These are phyloP conservation scores for Pyrgilauda ruficollis DNA, from an alignment of 2,113 vertebrate genomes.

Conservation along the genomic window DNA sequence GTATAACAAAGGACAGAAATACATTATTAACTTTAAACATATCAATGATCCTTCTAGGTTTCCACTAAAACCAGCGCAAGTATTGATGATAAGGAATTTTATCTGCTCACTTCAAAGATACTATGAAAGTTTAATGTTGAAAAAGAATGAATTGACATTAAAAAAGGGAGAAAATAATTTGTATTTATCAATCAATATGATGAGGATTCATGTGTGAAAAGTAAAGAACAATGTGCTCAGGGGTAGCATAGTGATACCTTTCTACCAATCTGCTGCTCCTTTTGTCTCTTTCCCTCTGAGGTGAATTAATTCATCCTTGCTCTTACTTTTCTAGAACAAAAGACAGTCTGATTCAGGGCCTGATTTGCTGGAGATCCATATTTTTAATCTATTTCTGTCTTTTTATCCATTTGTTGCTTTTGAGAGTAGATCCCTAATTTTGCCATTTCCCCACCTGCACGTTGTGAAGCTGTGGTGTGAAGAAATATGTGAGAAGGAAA, in stretches of 20 bases:
- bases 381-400: not conserved
- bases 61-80: not conserved
- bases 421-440: not conserved
- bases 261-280: not conserved
- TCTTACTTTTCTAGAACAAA: not conserved
- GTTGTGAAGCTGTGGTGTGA: rapidly evolving
- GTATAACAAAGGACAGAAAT: conserved; percentile 5
- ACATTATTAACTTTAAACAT: not conserved
- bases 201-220: not conserved
- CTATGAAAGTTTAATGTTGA: not conserved
- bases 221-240: not conserved
- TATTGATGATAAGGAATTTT: not conserved
- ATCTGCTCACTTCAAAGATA: not conserved
- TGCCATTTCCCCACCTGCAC: not conserved
- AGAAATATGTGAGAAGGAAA: not conserved
- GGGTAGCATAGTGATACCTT: not conserved
- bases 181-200: not conserved
- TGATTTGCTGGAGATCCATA: not conserved
- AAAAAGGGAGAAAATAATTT: not conserved
- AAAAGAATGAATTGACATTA: not conserved
- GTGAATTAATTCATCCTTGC: not conserved
- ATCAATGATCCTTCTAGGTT: not conserved
- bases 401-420: not conserved
- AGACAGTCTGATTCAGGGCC: not conserved
- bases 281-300: not conserved